Conservation (phyloP, 2,888 invertebrate species). For the Agrypnus murinus region DNA sequence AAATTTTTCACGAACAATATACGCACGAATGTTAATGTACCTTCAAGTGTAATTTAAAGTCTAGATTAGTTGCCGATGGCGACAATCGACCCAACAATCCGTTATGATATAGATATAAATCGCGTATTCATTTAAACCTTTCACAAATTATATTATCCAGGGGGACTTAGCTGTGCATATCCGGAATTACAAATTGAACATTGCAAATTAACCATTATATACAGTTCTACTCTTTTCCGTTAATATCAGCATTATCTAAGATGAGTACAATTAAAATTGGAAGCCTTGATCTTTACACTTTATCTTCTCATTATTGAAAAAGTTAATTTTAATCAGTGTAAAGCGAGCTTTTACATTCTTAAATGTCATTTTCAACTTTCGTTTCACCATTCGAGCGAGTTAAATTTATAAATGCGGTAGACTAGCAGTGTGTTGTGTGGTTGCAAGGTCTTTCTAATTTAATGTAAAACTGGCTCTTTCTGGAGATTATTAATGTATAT, state of each 20-base stretch:
- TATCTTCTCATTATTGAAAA: too few relatives aligned
- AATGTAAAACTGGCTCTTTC: background rate
- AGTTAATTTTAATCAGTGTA: background rate
- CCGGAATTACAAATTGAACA: too few relatives aligned
- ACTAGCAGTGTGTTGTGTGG: background rate
- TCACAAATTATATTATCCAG: background rate
- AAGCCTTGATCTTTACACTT: too few relatives aligned
- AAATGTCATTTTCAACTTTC: constrained; percentile 31
- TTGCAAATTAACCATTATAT: too few relatives aligned
- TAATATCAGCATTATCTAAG: too few relatives aligned
- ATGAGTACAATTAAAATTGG: too few relatives aligned
- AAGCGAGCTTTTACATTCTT: constrained; percentile 3
- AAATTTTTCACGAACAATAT: constrained; percentile 10
- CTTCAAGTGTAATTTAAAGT: constrained; percentile 19
- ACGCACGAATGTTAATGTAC: constrained; percentile 16
- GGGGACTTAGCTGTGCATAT: too few relatives aligned
- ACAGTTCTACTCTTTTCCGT: too few relatives aligned
- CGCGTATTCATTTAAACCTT: constrained; percentile 13
- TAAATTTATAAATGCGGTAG: constrained; percentile 9
- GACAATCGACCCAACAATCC: constrained; percentile 12
- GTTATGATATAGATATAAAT: constrained; percentile 32
- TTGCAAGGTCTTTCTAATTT: constrained; percentile 20
- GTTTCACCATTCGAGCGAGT: constrained; percentile 19
- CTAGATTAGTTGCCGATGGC: constrained; percentile 14
- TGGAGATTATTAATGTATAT: constrained; percentile 3